Conservation (phyloP, 2,888 invertebrate species). For the Stenolophus ochropezus region DNA sequence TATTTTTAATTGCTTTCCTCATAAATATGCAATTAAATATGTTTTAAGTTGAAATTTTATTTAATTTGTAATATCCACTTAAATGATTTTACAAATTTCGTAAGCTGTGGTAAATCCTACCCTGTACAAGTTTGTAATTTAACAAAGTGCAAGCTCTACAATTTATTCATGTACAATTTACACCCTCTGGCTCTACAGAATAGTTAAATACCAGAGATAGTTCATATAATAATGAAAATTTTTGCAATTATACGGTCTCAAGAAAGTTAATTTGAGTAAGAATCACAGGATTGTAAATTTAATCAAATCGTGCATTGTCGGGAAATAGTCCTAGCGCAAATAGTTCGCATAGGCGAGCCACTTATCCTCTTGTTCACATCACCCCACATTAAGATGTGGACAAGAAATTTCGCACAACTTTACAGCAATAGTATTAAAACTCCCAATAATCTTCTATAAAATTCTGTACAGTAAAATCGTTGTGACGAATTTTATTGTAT, state of each 20-base stretch:
- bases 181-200: background rate
- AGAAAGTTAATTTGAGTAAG: constrained; percentile 34
- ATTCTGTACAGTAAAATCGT: no score
- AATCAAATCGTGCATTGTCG: constrained; percentile 5
- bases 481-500: no score
- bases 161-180: background rate
- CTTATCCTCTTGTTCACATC: background rate
- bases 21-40: no score
- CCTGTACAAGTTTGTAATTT: no score
- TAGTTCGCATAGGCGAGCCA: constrained; percentile 16
- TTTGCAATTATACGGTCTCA: constrained; percentile 4
- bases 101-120: no score
- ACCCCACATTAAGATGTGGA: background rate
- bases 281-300: constrained; percentile 15
- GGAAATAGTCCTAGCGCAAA: background rate
- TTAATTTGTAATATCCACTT: no score
- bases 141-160: no score
- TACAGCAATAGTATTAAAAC: no score
- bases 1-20: no score
- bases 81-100: no score
- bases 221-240: constrained; percentile 23
- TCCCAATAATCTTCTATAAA: no score
- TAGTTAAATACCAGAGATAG: constrained; percentile 23
- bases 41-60: no score
- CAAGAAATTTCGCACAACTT: background rate